Evolutionary conservation across 2,888 invertebrate genomes (phyloP).

Genomic region (Drosophila imparisetae): DNA sequence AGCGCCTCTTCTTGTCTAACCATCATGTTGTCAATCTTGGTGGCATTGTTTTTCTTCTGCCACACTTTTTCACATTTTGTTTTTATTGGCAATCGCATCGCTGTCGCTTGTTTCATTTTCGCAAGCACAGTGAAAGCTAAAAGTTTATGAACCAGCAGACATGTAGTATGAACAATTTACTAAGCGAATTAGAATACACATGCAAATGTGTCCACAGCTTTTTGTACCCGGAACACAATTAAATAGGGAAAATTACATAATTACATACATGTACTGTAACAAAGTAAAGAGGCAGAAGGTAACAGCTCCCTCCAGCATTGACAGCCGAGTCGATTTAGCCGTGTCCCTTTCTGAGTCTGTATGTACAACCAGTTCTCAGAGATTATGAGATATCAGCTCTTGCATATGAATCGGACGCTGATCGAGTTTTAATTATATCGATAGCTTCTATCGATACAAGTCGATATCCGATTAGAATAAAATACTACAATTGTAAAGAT

Average conservation of each 20-base stretch:
- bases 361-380: no score
- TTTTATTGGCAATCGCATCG: slow-evolving; percentile 52
- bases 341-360: no score
- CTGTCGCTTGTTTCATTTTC: slow-evolving; percentile 32
- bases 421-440: not conserved
- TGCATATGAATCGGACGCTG: not conserved
- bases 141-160: slow-evolving; percentile 32
- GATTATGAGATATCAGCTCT: no score
- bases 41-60: slow-evolving; percentile 74
- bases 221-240: no score
- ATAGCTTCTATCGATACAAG: not conserved
- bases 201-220: not conserved
- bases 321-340: not conserved
- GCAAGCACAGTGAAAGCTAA: slow-evolving; percentile 28
- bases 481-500: not conserved
- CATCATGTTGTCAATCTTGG: slow-evolving; percentile 82
- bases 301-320: not conserved
- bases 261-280: no score
- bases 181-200: not conserved
- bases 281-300: not conserved
- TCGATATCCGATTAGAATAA: not conserved
- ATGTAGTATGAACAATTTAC: not conserved
- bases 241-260: not conserved
- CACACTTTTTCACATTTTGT: slow-evolving; percentile 50
- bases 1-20: slow-evolving; percentile 76